A percentile compares a stretch with the other conserved stretches of the same genome.
Conservation (phyloP, 2,888 invertebrate species). For the Trichopoda pennipes region DNA sequence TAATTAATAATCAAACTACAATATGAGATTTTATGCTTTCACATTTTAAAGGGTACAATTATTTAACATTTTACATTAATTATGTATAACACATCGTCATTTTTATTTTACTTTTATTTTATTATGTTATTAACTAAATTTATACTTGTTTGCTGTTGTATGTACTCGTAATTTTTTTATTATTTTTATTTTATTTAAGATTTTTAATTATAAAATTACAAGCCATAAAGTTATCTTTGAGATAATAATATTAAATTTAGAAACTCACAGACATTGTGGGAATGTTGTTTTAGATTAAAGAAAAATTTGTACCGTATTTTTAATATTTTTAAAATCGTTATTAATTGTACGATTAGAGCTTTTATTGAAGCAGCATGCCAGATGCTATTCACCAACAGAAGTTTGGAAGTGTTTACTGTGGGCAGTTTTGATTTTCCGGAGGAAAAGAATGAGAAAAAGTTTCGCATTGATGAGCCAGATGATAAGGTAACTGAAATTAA, state of each 20-base stretch:
- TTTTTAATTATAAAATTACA: conserved; percentile 39
- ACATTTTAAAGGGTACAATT: conserved; percentile 19
- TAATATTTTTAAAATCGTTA: conserved; percentile 39
- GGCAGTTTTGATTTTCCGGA: conserved; percentile 68
- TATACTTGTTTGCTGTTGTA: conserved; percentile 9
- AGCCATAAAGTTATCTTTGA: conserved; percentile 70
- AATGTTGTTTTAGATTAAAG: conserved; percentile 51
- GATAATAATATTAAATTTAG: conserved; percentile 50
- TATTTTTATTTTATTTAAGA: conserved; percentile 5
- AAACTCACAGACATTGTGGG: conserved; percentile 62
- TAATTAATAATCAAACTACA: conserved; percentile 66
- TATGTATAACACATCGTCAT: conserved; percentile 60
- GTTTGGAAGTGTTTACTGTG: conserved; percentile 56
- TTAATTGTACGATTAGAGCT: conserved; percentile 56
- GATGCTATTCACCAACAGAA: conserved; percentile 56
- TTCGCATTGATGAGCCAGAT: conserved; percentile 77
- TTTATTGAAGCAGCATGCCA: conserved; percentile 51
- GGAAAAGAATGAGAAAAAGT: conserved; percentile 77
- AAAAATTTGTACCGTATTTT: conserved; percentile 53
- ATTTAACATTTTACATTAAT: conserved; percentile 56
- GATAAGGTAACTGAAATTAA: conserved; percentile 77
- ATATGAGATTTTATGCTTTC: conserved; percentile 10
- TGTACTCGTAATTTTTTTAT: conserved; percentile 3
- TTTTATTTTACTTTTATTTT: conserved; percentile 12
- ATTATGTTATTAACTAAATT: conserved; percentile 33